A percentile compares a stretch with the other conserved stretches of the same genome.
These are phyloP conservation scores for Mobula birostris DNA, from an alignment of 2,113 vertebrate species.

Conservation along the genomic window DNA sequence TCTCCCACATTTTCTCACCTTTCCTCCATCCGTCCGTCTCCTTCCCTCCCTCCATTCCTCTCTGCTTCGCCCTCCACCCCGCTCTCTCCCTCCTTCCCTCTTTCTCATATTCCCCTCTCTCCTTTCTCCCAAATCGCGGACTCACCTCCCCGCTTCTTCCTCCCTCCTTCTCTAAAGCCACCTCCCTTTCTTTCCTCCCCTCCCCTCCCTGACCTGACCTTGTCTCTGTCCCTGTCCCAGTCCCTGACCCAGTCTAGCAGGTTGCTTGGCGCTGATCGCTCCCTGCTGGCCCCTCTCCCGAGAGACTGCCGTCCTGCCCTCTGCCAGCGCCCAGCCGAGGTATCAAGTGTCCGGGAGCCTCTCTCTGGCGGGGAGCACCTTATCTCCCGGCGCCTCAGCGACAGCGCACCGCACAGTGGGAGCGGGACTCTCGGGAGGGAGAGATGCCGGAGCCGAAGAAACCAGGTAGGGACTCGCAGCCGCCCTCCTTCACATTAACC, in stretches of 20 bases:
- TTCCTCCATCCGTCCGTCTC: too few species aligned
- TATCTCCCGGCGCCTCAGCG: not conserved
- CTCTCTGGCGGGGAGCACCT: not conserved
- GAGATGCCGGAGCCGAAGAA: slow-evolving; percentile 42
- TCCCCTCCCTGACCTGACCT: too few species aligned
- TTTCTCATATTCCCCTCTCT: too few species aligned
- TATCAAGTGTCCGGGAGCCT: not conserved
- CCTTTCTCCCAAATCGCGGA: too few species aligned
- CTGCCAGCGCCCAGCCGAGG: slow-evolving; percentile 36
- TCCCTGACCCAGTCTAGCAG: slow-evolving; percentile 30
- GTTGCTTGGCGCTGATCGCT: slow-evolving; percentile 39
- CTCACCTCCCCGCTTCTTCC: too few species aligned
- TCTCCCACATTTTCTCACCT: not conserved
- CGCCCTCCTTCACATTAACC: not conserved
- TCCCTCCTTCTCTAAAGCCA: too few species aligned
- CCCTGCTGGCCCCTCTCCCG: slow-evolving; percentile 35
- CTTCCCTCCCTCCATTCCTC: too few species aligned
- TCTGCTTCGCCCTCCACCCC: too few species aligned
- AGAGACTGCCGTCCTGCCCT: not conserved
- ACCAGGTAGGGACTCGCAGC: slow-evolving; percentile 37
- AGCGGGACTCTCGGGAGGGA: slow-evolving; percentile 17
- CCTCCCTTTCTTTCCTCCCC: too few species aligned
- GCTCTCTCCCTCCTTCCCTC: too few species aligned
- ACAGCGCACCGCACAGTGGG: slow-evolving; percentile 15
- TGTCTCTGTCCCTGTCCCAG: too few species aligned